These are phyloP conservation scores for Plagodis pulveraria DNA, from an alignment of 2,888 invertebrate genomes.

Conservation along the genomic window DNA sequence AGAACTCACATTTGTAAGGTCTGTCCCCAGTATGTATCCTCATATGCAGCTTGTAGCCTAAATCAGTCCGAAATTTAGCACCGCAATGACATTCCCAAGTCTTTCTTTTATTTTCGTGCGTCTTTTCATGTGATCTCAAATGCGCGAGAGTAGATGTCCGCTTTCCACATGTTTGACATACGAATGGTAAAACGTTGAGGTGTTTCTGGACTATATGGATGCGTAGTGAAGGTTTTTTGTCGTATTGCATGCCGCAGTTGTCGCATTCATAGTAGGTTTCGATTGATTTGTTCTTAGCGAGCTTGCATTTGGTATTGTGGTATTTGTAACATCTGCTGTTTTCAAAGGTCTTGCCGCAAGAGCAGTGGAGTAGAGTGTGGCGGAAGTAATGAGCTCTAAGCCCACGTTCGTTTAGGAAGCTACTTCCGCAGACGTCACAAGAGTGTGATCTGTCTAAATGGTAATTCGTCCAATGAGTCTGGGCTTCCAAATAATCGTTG, in stretches of 20 bases:
- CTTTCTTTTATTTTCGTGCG: constrained; percentile 58
- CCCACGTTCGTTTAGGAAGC: constrained; percentile 57
- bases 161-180: constrained; percentile 68
- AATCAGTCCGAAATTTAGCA: constrained; percentile 58
- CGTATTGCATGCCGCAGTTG: constrained; percentile 63
- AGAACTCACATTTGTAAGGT: constrained; percentile 65
- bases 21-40: constrained; percentile 69
- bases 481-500: constrained; percentile 33
- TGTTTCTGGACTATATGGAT: constrained; percentile 74
- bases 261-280: constrained; percentile 56
- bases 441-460: constrained; percentile 45
- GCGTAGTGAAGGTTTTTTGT: constrained; percentile 66
- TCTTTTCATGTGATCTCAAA: constrained; percentile 59
- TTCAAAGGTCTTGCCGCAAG: constrained; percentile 61
- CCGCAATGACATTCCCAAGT: constrained; percentile 64
- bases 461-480: constrained; percentile 42
- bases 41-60: constrained; percentile 65
- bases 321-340: constrained; percentile 65
- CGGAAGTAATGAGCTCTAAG: constrained; percentile 61
- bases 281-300: constrained; percentile 8
- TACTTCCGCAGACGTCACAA: constrained; percentile 60
- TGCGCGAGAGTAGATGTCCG: constrained; percentile 66
- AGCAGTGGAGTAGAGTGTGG: constrained; percentile 65
- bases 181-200: constrained; percentile 62
- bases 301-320: constrained; percentile 56